Conservation (phyloP, 2,797 vertebrate genomes). For the Hippocampus kuda region DNA sequence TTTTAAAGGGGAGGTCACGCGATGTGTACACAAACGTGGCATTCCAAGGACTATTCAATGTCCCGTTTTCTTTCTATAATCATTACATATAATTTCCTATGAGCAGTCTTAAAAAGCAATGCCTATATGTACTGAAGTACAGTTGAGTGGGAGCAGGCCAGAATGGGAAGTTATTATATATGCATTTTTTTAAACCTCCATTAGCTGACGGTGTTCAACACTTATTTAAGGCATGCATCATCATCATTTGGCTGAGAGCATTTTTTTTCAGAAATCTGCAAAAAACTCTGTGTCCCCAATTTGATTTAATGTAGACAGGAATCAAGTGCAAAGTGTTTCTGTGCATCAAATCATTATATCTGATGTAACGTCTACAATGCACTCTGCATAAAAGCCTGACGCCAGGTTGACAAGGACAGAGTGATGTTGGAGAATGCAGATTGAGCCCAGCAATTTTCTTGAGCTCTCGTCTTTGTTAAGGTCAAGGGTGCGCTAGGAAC, state of each 20-base stretch:
- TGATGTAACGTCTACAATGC: neutral
- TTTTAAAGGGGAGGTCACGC: neutral
- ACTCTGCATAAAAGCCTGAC: slow-evolving; percentile 1
- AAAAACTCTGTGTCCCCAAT: neutral
- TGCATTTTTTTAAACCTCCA: neutral
- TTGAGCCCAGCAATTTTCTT: neutral
- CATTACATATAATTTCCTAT: neutral
- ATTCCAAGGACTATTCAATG: neutral
- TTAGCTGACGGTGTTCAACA: neutral
- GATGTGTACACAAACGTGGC: neutral
- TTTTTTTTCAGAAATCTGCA: neutral
- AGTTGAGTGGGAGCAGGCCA: neutral
- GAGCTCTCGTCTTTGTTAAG: neutral
- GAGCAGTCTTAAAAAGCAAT: neutral
- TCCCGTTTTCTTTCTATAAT: neutral
- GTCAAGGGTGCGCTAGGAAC: no score
- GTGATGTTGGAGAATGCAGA: neutral
- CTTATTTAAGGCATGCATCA: neutral
- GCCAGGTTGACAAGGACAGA: neutral
- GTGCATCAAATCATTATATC: neutral
- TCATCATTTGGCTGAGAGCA: neutral
- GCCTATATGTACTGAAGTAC: neutral
- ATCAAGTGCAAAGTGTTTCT: neutral
- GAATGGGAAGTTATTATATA: neutral
- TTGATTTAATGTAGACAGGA: neutral